These are phyloP conservation scores for Gracilinanus agilis DNA, from an alignment of 2,113 vertebrate genomes.

Conservation along the genomic window DNA sequence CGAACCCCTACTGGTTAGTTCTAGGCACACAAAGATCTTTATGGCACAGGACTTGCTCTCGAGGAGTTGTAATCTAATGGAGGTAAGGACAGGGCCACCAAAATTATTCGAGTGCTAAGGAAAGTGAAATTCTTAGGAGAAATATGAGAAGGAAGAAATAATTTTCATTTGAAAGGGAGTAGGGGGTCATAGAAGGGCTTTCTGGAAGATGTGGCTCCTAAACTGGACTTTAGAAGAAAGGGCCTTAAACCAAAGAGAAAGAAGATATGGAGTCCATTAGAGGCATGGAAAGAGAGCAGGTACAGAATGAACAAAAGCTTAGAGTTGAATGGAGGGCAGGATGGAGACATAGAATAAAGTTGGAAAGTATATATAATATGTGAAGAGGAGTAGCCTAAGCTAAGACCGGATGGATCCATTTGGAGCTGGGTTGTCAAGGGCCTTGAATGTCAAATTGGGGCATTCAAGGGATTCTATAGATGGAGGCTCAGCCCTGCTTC, in stretches of 20 bases:
- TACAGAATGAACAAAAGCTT: background rate
- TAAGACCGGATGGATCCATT: background rate
- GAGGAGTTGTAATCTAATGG: background rate
- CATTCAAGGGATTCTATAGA: background rate
- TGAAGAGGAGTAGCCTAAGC: background rate
- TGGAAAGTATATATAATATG: background rate
- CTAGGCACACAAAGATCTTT: background rate
- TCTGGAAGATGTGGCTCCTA: background rate
- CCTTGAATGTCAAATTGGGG: background rate
- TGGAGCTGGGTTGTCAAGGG: background rate
- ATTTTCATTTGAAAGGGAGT: background rate
- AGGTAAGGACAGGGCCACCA: background rate
- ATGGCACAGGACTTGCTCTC: background rate
- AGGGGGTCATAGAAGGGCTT: background rate
- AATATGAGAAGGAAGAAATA: background rate
- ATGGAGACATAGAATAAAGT: background rate
- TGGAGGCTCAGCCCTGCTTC: background rate
- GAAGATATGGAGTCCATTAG: background rate
- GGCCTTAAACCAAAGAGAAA: background rate
- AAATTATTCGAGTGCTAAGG: background rate
- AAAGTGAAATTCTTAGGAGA: background rate
- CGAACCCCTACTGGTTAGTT: background rate
- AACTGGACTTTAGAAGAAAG: background rate
- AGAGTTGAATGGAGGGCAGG: background rate
- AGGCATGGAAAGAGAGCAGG: background rate